phyloP scores from a whole-genome alignment of 1,140 invertebrate species.

The Tetramorium simillimum region DNA sequence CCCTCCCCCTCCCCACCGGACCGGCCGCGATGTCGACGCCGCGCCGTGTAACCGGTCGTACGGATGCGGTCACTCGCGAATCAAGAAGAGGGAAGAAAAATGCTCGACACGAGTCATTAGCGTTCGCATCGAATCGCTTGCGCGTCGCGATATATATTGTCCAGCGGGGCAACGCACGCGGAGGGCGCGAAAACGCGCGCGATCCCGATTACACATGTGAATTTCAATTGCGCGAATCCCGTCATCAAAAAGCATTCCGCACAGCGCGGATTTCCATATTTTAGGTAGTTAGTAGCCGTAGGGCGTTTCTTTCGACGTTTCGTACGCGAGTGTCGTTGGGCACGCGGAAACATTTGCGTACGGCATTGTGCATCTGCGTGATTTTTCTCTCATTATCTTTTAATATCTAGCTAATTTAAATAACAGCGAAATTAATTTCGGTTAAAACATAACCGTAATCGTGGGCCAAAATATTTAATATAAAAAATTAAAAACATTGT shows the following conservation, averaged over 20 bases:
- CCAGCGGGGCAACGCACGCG: conserved; percentile 18
- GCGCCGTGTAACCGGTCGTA: conserved; percentile 63
- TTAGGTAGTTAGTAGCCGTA: neutral
- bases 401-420: neutral
- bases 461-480: neutral
- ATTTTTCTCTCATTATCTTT: neutral
- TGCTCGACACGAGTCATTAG: conserved; percentile 62
- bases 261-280: neutral
- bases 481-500: neutral
- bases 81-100: conserved; percentile 70
- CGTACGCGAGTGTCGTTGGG: neutral
- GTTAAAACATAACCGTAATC: neutral
- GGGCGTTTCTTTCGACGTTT: conserved; percentile 13
- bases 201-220: conserved; percentile 21
- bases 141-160: conserved; percentile 58
- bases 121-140: conserved; percentile 64
- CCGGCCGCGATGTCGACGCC: conserved; percentile 57
- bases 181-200: neutral
- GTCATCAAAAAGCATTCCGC: conserved; percentile 21
- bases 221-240: conserved; percentile 44
- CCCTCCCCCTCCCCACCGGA: neutral
- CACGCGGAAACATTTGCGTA: neutral
- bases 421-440: neutral
- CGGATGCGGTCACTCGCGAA: conserved; percentile 55
- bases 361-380: neutral